phyloP scores from a whole-genome alignment of 2,888 invertebrate species.

The Polyommatus icarus region DNA sequence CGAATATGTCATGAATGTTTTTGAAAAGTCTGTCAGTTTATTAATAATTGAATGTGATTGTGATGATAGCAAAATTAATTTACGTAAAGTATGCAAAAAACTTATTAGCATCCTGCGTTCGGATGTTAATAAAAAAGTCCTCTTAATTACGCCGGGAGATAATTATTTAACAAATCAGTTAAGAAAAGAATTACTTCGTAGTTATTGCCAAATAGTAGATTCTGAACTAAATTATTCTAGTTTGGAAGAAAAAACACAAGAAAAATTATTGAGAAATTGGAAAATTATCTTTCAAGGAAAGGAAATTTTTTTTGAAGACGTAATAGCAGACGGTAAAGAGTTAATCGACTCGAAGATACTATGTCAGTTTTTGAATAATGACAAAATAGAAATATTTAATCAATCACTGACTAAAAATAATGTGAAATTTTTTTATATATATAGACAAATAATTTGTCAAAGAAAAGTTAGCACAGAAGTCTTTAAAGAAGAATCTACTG shows the following conservation, averaged over 20 bases:
- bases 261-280: background rate
- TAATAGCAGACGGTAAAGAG: background rate
- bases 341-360: slow-evolving; percentile 11
- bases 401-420: background rate
- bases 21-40: background rate
- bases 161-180: background rate
- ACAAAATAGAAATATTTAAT: slow-evolving; percentile 21
- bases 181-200: background rate
- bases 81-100: background rate
- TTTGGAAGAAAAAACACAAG: background rate
- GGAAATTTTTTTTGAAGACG: background rate
- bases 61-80: background rate
- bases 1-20: slow-evolving; percentile 8
- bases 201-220: slow-evolving; percentile 6
- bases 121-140: background rate
- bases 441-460: slow-evolving; percentile 9
- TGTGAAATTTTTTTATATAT: background rate
- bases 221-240: background rate
- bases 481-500: slow-evolving; percentile 2
- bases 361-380: background rate
- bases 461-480: background rate
- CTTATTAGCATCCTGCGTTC: slow-evolving; percentile 1
- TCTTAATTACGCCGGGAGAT: slow-evolving; percentile 3
- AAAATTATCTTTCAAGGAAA: slow-evolving; percentile 17
- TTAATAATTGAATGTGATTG: slow-evolving; percentile 14